These are phyloP conservation scores for Hylaea fasciaria DNA, from an alignment of 2,888 invertebrate species.

Conservation along the genomic window DNA sequence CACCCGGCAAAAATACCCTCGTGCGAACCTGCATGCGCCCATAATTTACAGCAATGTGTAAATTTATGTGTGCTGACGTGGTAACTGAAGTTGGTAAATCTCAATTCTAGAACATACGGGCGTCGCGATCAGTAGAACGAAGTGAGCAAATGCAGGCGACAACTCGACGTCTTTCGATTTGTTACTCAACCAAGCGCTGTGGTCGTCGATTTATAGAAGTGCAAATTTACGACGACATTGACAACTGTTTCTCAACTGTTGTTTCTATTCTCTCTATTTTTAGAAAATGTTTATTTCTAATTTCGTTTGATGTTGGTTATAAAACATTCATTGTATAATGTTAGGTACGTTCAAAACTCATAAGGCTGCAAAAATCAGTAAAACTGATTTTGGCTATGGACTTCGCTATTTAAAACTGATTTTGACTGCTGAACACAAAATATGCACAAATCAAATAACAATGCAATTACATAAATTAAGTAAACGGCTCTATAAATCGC, in stretches of 20 bases:
- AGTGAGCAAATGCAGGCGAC: conserved; percentile 30
- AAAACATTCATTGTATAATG: too few species aligned
- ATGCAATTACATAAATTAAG: too few species aligned
- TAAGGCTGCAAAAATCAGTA: too few species aligned
- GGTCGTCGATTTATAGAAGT: conserved; percentile 17
- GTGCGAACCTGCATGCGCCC: conserved; percentile 17
- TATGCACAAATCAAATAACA: background rate
- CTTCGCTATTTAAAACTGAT: too few species aligned
- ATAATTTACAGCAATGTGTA: conserved; percentile 21
- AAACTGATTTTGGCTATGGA: too few species aligned
- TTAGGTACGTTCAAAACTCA: too few species aligned
- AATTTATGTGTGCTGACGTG: conserved; percentile 27
- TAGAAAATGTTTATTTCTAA: too few species aligned
- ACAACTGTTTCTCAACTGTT: background rate
- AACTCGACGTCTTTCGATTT: conserved; percentile 29
- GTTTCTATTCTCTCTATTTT: too few species aligned
- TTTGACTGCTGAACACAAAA: too few species aligned
- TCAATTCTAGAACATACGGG: conserved; percentile 30
- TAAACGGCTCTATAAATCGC: too few species aligned
- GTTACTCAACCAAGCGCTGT: conserved; percentile 24
- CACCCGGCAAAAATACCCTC: conserved; percentile 15
- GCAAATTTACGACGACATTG: conserved; percentile 7
- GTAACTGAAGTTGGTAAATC: conserved; percentile 30
- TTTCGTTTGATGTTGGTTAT: too few species aligned
- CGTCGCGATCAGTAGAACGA: conserved; percentile 29